Evolutionary conservation across 30 jellyfish, hydroid and myxozoan species (phyloP), one percentile per base, ranked within the genome.

Genomic region (Sanderia malayensis): DNA sequence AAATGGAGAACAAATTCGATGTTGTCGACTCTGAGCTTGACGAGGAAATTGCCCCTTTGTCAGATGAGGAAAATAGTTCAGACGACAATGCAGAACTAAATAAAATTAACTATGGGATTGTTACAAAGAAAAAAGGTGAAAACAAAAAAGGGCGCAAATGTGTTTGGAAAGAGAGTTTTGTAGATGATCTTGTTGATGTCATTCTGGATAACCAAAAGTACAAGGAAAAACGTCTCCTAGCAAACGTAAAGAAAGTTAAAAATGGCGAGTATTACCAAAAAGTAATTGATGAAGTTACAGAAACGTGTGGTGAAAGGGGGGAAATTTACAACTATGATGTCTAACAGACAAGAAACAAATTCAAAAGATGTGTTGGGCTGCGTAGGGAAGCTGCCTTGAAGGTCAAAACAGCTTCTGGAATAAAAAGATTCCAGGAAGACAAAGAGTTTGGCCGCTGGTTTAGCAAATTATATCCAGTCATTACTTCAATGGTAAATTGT

Each of bases 371-470:
- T 31, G 46, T 70, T 20, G 27, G 64, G 23, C 27, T 9, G 27
- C 49, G 82, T 34, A 70, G 27, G 44, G 44, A 70, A 52, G 82
- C 82, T 20, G 82, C 82, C 25, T 33, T 70, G 34, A 55, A 15
- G 44, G 44, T 70, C 57, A 70, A 70, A 52, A 70, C 82, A 25
- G 67, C 82, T 23, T 52, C 70, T 10, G 82, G 70, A 47, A 70
- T 70, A 22, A 70, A 70, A 45, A 70, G 82, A 55, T 70, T 70
- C 27, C 82, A 70, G 82, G 82, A 70, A 15, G 68, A 70, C 25
- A 70, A 70, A 41, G 82, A 19, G 64, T 49, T 9, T 49, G 64
- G 64, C 27, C 4, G 64, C 27, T 49, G 64, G 64, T 49, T 49
- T 49, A 49, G 27, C 64, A 15, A 49, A 19, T 19, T 49, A 49